Evolutionary conservation across 2,888 invertebrate species (phyloP), one percentile per base, ranked within the genome.

Genomic region (Nycteola revayana): DNA sequence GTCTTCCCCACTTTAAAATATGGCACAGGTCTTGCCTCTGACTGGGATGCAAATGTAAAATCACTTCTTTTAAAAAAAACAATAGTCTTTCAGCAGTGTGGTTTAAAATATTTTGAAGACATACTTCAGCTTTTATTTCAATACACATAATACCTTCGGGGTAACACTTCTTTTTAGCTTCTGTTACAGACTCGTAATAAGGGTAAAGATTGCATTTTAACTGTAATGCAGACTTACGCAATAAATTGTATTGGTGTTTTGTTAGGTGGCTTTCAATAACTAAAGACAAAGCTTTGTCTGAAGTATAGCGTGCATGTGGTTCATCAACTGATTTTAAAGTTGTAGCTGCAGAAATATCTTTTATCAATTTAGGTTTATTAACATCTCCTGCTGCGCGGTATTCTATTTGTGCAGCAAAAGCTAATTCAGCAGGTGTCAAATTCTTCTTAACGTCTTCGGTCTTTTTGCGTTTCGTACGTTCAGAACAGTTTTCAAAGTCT

Each of bases 161-260:
- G 31, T 32, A 32, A 25, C 25, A 32, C 10, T 17, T 24, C 24
- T 25, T 32, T 28, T 32, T 32, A 20, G 31, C 31, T 20, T 32
- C 25, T 32, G 31, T 32, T 25, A 32, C 10, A 9, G 38, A 28
- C 29, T 44, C 44, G 23, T 36, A 36, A 36, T 41, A 32, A 28
- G 42, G 42, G 11, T 42, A 42, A 27, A 30, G 23, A 32, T 33
- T 33, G 18, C 36, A 40, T 23, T 44, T 40, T 18, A 36, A 23
- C 21, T 39, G 32, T 26, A 36, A 18, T 14, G 36, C 39, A 26
- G 36, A 29, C 11, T 26, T 43, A 8, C 43, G 29, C 18, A 43
- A 25, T 28, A 32, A 6, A 25, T 43, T 44, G 25, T 36, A 40
- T 26, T 41, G 44, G 21, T 29, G 26, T 40, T 34, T 40, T n/a